phyloP scores from a whole-genome alignment of 2,797 vertebrate species.

The Coreius guichenoti region DNA sequence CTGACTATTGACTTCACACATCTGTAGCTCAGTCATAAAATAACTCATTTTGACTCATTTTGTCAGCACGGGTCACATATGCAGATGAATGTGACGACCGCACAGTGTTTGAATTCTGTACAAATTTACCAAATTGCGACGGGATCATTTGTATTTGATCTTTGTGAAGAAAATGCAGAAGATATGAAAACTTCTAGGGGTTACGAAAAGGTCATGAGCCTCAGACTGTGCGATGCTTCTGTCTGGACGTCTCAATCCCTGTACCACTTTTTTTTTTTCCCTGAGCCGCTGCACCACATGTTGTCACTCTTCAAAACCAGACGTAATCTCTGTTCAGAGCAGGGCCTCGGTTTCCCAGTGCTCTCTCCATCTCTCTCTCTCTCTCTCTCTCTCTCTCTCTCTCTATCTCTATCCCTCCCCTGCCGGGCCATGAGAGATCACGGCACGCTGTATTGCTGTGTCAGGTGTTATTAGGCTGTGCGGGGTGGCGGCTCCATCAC shows the following conservation, averaged over 20 bases:
- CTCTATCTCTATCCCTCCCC: conserved; percentile 34
- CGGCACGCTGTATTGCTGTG: conserved; percentile 76
- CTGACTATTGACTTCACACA: too few relatives aligned
- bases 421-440: conserved; percentile 61
- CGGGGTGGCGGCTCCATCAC: conserved; percentile 81
- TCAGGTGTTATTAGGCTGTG: conserved; percentile 81
- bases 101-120: neutral
- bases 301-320: conserved; percentile 53
- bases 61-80: too few relatives aligned
- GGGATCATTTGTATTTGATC: neutral
- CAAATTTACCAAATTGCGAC: neutral
- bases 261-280: conserved; percentile 8
- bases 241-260: conserved; percentile 54
- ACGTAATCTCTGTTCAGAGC: conserved; percentile 49
- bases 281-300: conserved; percentile 42
- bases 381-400: conserved; percentile 23
- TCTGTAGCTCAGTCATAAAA: too few relatives aligned
- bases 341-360: conserved; percentile 33
- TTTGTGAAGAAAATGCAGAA: neutral
- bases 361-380: conserved; percentile 28
- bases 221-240: conserved; percentile 37
- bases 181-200: conserved; percentile 5
- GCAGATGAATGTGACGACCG: too few relatives aligned
- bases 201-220: conserved; percentile 25
- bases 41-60: too few relatives aligned